These are phyloP conservation scores for Eucera pruinosa DNA, from an alignment of 2,888 invertebrate genomes.

Conservation along the genomic window DNA sequence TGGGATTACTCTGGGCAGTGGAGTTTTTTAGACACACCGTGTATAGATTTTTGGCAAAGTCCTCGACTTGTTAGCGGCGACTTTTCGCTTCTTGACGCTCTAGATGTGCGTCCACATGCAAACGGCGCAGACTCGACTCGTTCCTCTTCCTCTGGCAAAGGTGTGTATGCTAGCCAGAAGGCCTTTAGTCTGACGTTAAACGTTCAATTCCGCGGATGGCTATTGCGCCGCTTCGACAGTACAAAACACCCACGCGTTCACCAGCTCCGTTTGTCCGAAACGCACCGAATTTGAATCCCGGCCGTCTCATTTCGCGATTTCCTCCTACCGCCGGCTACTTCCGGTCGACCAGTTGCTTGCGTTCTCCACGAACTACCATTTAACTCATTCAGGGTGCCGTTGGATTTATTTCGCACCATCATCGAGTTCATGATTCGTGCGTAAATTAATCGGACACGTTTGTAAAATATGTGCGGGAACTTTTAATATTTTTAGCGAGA, in stretches of 20 bases:
- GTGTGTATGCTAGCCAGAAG: constrained; percentile 67
- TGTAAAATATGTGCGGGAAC: not conserved
- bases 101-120: constrained; percentile 62
- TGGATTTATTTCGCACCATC: not conserved
- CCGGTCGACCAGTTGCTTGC: not conserved
- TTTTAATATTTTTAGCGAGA: no score
- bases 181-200: constrained; percentile 81
- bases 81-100: constrained; percentile 45
- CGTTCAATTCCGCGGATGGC: constrained; percentile 77
- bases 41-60: constrained; percentile 75
- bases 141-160: constrained; percentile 69
- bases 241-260: constrained; percentile 66
- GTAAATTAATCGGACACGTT: not conserved
- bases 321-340: not conserved
- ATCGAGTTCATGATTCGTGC: not conserved
- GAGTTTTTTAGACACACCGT: constrained; percentile 50
- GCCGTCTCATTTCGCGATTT: constrained; percentile 9
- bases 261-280: constrained; percentile 46
- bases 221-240: constrained; percentile 69
- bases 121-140: constrained; percentile 76
- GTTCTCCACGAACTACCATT: not conserved
- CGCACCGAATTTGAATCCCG: constrained; percentile 34
- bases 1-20: constrained; percentile 55
- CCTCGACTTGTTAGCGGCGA: constrained; percentile 44
- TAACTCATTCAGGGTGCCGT: not conserved